These are phyloP conservation scores for Steinernema khuongi DNA, from an alignment of 1,140 invertebrate genomes.

Conservation along the genomic window DNA sequence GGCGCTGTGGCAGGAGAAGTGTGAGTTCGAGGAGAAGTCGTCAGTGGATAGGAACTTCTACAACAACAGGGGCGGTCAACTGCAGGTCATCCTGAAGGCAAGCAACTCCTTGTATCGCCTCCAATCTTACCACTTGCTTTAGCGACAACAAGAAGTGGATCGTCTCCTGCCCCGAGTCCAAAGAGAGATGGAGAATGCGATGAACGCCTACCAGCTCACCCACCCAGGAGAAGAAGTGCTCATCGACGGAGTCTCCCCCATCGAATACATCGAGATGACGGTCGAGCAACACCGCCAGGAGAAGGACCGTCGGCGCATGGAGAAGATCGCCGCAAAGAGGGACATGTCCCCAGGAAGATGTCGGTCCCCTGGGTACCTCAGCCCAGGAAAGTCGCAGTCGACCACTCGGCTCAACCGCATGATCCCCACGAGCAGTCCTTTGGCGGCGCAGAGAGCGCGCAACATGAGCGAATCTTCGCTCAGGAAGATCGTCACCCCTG, in stretches of 20 bases:
- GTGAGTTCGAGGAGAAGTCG: neutral
- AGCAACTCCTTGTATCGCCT: neutral
- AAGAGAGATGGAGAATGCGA: neutral
- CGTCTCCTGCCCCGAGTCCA: neutral
- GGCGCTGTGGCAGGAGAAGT: neutral
- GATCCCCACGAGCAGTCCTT: neutral
- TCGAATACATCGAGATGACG: neutral
- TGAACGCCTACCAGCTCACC: neutral
- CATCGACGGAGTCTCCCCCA: neutral
- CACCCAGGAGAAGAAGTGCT: neutral
- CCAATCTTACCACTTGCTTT: neutral
- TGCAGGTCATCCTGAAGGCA: neutral
- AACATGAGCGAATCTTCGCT: neutral
- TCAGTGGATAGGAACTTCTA: neutral
- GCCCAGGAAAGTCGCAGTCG: neutral
- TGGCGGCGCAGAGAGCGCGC: neutral
- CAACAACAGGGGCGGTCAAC: constrained; percentile 1
- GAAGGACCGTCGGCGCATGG: neutral
- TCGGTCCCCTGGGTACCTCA: neutral
- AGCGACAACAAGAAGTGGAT: neutral
- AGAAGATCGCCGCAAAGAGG: neutral
- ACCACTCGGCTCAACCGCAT: neutral
- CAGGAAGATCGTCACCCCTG: neutral
- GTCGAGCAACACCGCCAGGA: neutral
- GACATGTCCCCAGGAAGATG: neutral